phyloP scores from a whole-genome alignment of 2,888 invertebrate species.

The Nebria brevicollis region DNA sequence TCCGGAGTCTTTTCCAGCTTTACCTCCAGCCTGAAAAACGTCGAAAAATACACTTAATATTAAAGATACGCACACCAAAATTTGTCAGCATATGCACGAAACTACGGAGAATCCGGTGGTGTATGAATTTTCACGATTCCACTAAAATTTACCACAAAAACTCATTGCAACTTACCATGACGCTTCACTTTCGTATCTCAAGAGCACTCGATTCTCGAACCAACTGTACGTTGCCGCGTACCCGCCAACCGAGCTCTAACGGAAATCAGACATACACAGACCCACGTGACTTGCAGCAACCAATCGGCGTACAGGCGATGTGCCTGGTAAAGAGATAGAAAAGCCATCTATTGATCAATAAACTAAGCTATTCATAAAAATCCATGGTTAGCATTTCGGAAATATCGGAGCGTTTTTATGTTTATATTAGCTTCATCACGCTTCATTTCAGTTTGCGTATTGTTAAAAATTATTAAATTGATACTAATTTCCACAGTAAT shows the following conservation, averaged over 20 bases:
- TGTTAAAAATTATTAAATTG: background rate
- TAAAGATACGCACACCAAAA: conserved; percentile 67
- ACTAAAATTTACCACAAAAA: conserved; percentile 57
- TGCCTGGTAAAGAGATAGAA: conserved; percentile 5
- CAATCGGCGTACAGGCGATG: conserved; percentile 54
- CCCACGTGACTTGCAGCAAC: conserved; percentile 60
- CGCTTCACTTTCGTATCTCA: conserved; percentile 53
- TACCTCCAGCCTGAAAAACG: conserved; percentile 95
- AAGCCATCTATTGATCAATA: conserved; percentile 48
- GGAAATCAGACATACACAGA: conserved; percentile 49
- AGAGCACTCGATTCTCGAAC: conserved; percentile 54
- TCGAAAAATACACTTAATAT: conserved; percentile 69
- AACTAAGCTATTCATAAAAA: conserved; percentile 33
- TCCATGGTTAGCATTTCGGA: conserved; percentile 37
- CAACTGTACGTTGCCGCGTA: conserved; percentile 53
- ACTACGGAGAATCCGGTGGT: conserved; percentile 55
- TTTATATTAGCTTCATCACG: conserved; percentile 34
- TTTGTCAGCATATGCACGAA: conserved; percentile 66
- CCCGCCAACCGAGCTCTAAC: conserved; percentile 60
- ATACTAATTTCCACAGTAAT: background rate
- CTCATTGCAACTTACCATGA: conserved; percentile 65
- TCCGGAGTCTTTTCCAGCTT: conserved; percentile 99
- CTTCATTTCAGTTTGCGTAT: background rate
- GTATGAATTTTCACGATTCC: conserved; percentile 55
- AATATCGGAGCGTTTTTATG: conserved; percentile 38